Conservation (phyloP, 1,140 invertebrate species). For the Argopecten irradians region DNA sequence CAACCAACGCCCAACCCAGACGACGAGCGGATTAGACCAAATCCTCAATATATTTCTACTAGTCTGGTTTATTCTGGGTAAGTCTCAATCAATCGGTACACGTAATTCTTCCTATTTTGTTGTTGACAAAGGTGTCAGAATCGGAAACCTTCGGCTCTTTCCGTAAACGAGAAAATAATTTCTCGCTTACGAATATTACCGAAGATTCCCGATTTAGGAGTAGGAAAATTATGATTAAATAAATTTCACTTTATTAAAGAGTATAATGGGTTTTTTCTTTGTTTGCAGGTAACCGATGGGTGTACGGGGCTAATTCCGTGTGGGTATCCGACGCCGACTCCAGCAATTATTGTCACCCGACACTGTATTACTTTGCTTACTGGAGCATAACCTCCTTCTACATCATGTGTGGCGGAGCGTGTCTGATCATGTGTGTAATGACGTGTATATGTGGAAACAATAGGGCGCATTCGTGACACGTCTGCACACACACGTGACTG, state of each 20-base stretch:
- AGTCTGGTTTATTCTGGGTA: background rate
- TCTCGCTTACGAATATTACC: too few relatives aligned
- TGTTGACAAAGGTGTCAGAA: too few relatives aligned
- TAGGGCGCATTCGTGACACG: background rate
- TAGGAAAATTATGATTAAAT: too few relatives aligned
- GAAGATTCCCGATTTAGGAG: too few relatives aligned
- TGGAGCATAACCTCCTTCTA: background rate
- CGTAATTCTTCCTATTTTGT: too few relatives aligned
- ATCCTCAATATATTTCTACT: background rate
- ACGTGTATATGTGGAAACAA: background rate
- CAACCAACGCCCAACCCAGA: background rate
- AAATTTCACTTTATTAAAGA: too few relatives aligned
- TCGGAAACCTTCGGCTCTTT: too few relatives aligned
- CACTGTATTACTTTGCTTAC: background rate
- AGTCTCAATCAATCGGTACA: background rate
- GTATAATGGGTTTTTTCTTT: background rate
- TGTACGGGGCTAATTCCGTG: background rate
- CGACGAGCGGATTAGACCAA: background rate
- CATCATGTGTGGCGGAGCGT: background rate
- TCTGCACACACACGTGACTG: background rate
- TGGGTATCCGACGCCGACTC: background rate
- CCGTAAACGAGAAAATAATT: too few relatives aligned
- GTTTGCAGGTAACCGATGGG: background rate
- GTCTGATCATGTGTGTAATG: background rate
- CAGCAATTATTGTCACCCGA: background rate